Evolutionary conservation across 1,140 invertebrate species (phyloP).

Genomic region (Glomeris maerens): DNA sequence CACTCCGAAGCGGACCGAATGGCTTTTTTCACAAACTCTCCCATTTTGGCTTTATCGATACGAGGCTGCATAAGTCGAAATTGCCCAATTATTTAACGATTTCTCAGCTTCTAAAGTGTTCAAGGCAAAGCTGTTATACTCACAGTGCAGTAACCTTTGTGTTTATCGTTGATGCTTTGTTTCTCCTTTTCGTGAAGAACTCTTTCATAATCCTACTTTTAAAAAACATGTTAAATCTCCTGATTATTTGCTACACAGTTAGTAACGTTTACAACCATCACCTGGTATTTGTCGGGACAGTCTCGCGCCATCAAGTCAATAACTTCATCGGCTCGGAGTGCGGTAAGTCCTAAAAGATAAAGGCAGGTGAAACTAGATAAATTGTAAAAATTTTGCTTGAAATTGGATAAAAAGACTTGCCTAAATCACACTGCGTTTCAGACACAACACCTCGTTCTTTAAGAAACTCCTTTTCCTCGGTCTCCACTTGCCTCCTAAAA

Average conservation of each 20-base stretch:
- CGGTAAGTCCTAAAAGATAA: constrained; percentile 57
- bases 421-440: constrained; percentile 81
- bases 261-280: constrained; percentile 10
- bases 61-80: constrained; percentile 23
- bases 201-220: constrained; percentile 58
- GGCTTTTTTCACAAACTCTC: constrained; percentile 63
- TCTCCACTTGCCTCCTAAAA: constrained; percentile 63
- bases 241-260: background rate
- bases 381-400: too few species aligned
- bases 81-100: background rate
- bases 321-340: constrained; percentile 76
- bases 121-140: background rate
- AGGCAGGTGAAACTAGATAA: too few species aligned
- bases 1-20: constrained; percentile 72
- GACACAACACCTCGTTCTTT: constrained; percentile 68
- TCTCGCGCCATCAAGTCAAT: constrained; percentile 87
- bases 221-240: background rate
- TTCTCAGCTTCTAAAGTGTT: background rate
- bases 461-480: constrained; percentile 77
- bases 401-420: constrained; percentile 39
- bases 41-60: constrained; percentile 35
- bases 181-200: constrained; percentile 65
- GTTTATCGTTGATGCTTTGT: constrained; percentile 52
- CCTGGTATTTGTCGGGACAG: constrained; percentile 79
- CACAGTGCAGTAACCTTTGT: constrained; percentile 34